Evolutionary conservation across 2,113 vertebrate genomes (phyloP), one percentile per base, ranked within the genome.

Genomic region (Parotia lawesii): DNA sequence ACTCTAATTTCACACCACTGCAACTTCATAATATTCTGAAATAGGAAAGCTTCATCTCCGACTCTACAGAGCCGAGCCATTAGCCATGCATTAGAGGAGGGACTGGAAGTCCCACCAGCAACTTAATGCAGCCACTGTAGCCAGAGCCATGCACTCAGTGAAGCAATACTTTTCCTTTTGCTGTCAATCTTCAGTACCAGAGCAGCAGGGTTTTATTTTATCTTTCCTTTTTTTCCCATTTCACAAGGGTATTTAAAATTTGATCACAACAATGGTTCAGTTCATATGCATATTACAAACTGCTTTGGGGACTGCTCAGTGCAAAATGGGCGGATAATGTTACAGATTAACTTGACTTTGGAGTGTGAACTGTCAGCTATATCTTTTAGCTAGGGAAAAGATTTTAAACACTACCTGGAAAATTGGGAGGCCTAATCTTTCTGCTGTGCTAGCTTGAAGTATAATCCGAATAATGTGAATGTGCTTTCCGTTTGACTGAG

Each of bases 191-290:
- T 96, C 90, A 80, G 76, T 61, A 96, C 42, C 64, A 91, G 79
- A 95, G 90, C 87, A 96, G 88, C 87, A 94, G 93, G 78, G 57
- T 95, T 97, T 96, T 96, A 95, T 96, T 97, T 97, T 93, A 95
- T 96, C 97, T 97, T 94, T 80, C 69, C 51, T 95, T 94, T 80
- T 80, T 89, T 94, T 75, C 93, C 58, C 91, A 88, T 96, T 95
- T 96, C 95, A 97, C 93, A 85, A 94, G 90, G 94, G 93, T 97
- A 92, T 97, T 97, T 97, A 80, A 87, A 97, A 97, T 97, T 95
- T 98, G 96, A 97, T 98, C 97, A 97, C 91, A 94, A 97, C 95
- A 97, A 96, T 97, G 94, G 96, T 97, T 98, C 94, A 79, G 94
- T 97, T 98, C 96, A 97, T 98, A 95, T 97, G 96, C 97, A 97